These are phyloP conservation scores for Antigone vipio DNA, from an alignment of 2,113 vertebrate genomes.

Conservation along the genomic window DNA sequence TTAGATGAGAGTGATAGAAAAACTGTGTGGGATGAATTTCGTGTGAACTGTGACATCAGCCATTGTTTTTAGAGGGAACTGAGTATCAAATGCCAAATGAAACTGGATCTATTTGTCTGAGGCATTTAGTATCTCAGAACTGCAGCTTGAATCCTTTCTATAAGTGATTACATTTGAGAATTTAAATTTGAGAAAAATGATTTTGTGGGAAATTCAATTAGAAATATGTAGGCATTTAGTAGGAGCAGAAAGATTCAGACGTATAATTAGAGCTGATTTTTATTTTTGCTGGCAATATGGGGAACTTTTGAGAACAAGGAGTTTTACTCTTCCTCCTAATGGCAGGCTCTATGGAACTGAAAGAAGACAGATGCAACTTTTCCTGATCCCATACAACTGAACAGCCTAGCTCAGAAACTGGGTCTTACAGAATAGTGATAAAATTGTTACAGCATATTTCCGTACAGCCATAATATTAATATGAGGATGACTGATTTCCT, in stretches of 20 bases:
- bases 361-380: not conserved
- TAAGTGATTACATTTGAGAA: not conserved
- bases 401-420: not conserved
- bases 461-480: not conserved
- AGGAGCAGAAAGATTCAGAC: not conserved
- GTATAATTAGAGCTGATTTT: not conserved
- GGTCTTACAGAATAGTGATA: not conserved
- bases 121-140: not conserved
- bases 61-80: not conserved
- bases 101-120: not conserved
- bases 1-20: not conserved
- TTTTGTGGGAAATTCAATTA: not conserved
- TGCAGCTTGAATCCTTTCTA: not conserved
- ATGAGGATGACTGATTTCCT: not conserved
- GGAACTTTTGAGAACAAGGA: not conserved
- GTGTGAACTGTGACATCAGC: not conserved
- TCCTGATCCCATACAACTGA: not conserved
- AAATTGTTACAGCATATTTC: not conserved
- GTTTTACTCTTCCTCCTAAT: not conserved
- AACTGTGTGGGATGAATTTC: not conserved
- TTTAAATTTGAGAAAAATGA: not conserved
- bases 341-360: not conserved
- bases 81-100: not conserved
- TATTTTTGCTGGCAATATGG: not conserved
- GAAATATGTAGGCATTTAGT: not conserved